Base-by-base conservation (phyloP, 2,797 vertebrate genomes). In the Platalea minor region DNA sequence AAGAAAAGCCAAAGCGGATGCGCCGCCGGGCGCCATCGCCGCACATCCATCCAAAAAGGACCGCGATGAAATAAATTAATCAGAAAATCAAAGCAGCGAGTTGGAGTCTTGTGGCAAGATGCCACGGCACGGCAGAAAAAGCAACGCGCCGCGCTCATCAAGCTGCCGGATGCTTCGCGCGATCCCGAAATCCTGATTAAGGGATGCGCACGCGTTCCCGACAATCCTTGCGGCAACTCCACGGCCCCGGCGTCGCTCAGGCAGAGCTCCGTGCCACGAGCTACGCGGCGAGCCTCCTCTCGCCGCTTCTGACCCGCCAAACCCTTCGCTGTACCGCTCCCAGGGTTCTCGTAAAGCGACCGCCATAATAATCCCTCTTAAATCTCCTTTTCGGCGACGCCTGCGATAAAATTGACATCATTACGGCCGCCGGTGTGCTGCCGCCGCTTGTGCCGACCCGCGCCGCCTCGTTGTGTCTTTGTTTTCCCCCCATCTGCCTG, bases 11-110 rank as follows among this genome's bases (percentile, higher is more conserved):
- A 8, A 37, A 37, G 28, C 10, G 1, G 29, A 10, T 1, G 20
- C 1, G 2, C 61, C 31, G 61, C 76, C 4, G 1, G 17, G 50
- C 35, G 3, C 10, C 10, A 2, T 21, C 10, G 35, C 14, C 5
- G 1, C 7, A 2, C 8, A 35, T 13, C 41, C 41, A 23, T 13
- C n/a, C 17, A 50, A 81, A 56, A n/a, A 67, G 1, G 21, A 24
- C n/a, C 7, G 5, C 3, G 17, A n/a, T 5, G 9, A 39, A 41
- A 41, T 3, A 41, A 39, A 37, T 18, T 20, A 10, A 76, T 12
- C 18, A 18, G 26, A 54, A 69, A 59, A 80, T 28, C 64, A 60
- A 39, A 39, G 24, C 41, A 23, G 24, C 2, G 6, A 39, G 28
- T 51, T 19, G 46, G 25, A 13, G 8, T 20, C 51, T 29, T 5